Evolutionary conservation across 2,113 vertebrate species (phyloP), one percentile per base, ranked within the genome.

Genomic region (Cygnus atratus): DNA sequence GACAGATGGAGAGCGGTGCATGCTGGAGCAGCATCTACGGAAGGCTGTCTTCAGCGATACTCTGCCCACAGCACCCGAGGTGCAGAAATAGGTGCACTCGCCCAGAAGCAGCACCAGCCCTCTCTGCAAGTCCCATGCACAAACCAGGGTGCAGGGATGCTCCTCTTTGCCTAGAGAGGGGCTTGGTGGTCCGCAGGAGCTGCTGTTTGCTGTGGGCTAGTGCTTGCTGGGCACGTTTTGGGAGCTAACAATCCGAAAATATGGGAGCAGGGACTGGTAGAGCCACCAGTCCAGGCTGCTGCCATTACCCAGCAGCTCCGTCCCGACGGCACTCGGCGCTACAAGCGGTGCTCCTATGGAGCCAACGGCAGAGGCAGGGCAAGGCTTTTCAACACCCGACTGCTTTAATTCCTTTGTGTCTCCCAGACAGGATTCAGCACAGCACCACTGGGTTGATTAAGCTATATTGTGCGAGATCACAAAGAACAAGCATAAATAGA

Each of bases 91-190:
- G 12, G n/a, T 10, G 12, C 26, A 0, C 7, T 5, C 10, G 19
- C 1, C 39, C 33, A 63, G 59, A 15, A 37, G 13, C 16, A 11
- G 24, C 46, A 26, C 9, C 62, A n/a, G 44, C 9, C 41, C 8
- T 3, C 24, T 65, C 37, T 21, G 33, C 16, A 8, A 2, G 1
- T 13, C 35, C 37, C 24, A 37, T 6, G 41, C 70, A 13, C 31
- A 3, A 24, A 5, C 15, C 2, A 24, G 15, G 65, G 17, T 11
- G 20, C 77, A 28, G 25, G 24, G 7, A 46, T 0, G 0, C 46
- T 28, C 29, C 39, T 31, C 39, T 7, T 2, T 6, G 0, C 5
- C 1, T 0, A 0, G 1, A 46, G 35, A 33, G 33, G 25, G 11
- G 13, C 4, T 3, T 1, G 44, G 22, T 12, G 62, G 24, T 39